Base-by-base conservation (phyloP, 2,113 vertebrate genomes). In the Sphyrna mokarran region DNA sequence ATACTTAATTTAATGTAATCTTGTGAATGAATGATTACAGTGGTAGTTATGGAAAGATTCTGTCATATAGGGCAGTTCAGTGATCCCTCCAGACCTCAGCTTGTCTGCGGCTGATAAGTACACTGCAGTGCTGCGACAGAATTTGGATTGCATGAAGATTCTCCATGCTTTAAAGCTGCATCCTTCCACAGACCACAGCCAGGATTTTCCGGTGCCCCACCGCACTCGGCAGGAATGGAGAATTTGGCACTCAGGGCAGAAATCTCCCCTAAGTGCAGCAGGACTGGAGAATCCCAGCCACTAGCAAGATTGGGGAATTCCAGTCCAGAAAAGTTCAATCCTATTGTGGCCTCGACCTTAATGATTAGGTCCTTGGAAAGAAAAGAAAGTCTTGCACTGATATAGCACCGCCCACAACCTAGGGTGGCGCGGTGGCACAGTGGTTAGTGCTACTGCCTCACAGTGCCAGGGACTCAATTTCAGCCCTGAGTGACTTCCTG, bases 1-100 rank as follows among this genome's bases (percentile, higher is more conserved):
- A 95, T 95, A 54, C 94, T 95, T 95, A 95, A 95, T 95, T 95
- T 95, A 95, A 95, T 95, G 69, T 72, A 48, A 93, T 93, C 89
- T 93, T 66, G 61, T 66, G 33, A 93, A 95, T 72, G 94, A 95
- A 95, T 95, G 94, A 95, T 95, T 95, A 95, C 94, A 72, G 94
- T 33, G 7, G 40, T 54, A 95, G 69, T 33, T 76, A 29, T 33
- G 29, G 43, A 95, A 95, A 72, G 94, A 70, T 72, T 95, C 94
- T 95, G 94, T 72, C 94, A 72, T 95, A 43, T 16, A 95, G 40
- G 66, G 94, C 94, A 95, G 43, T 72, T 95, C 69, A 29, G 26
- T 54, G 68, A 95, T 95, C 68, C 94, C 5, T 3, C 69, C 94
- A 72, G 40, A 54, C 43, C 72, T 95, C 94, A 95, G 43, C 94